phyloP scores from a whole-genome alignment of 1,140 invertebrate species.

The Cherax quadricarinatus region DNA sequence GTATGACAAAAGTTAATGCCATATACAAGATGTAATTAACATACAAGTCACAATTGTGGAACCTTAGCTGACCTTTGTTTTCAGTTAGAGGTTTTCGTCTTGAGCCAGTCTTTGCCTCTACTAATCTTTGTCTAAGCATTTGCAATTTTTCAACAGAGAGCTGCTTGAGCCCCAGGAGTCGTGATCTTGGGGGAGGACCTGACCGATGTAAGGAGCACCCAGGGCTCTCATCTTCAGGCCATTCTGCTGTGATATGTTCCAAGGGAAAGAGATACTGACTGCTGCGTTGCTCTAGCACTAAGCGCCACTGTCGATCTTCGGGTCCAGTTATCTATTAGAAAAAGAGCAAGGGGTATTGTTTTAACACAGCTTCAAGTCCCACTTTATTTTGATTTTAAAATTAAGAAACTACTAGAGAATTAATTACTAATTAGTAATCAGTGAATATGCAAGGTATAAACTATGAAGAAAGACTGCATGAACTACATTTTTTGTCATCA shows the following conservation, averaged over 20 bases:
- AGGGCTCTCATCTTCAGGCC: constrained; percentile 58
- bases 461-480: too few species aligned
- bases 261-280: constrained; percentile 74
- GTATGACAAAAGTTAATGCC: too few species aligned
- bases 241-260: constrained; percentile 74
- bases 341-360: neutral
- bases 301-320: constrained; percentile 77
- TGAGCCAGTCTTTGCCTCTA: constrained; percentile 78
- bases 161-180: constrained; percentile 82
- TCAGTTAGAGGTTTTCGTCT: constrained; percentile 57
- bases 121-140: constrained; percentile 82
- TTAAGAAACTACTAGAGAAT: too few species aligned
- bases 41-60: neutral
- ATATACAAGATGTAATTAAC: neutral
- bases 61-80: constrained; percentile 72
- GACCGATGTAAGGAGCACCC: constrained; percentile 51
- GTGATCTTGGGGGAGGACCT: constrained; percentile 78
- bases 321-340: constrained; percentile 81
- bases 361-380: too few species aligned
- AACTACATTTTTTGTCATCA: too few species aligned
- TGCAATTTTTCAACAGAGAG: constrained; percentile 83
- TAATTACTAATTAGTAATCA: too few species aligned
- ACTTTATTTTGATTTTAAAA: too few species aligned
- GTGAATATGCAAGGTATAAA: too few species aligned
- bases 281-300: constrained; percentile 76